Evolutionary conservation across 2,797 vertebrate species (phyloP).

Genomic region (Paramormyrops hopkinsi): DNA sequence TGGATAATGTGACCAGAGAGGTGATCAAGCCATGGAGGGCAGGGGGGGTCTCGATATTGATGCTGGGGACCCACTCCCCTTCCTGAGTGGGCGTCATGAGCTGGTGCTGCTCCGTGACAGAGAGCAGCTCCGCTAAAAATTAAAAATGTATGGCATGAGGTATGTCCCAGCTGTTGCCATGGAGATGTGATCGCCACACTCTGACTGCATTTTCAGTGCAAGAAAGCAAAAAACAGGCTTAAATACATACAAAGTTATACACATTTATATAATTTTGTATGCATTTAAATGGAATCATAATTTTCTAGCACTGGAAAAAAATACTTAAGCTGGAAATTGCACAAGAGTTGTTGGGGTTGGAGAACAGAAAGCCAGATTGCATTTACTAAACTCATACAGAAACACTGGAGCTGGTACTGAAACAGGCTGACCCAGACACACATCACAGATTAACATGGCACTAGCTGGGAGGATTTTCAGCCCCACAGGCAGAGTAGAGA

Average conservation of each 20-base stretch:
- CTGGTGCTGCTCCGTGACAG: conserved; percentile 5
- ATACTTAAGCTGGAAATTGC: background rate
- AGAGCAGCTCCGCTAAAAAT: background rate
- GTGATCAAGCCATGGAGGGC: background rate
- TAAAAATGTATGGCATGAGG: conserved; percentile 20
- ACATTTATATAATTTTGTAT: background rate
- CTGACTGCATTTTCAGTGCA: background rate
- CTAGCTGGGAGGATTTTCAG: background rate
- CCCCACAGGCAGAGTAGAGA: background rate
- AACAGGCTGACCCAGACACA: background rate
- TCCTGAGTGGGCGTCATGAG: background rate
- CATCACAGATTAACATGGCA: background rate
- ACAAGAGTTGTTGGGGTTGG: background rate
- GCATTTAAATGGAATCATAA: background rate
- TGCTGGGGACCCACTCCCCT: background rate
- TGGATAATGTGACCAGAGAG: background rate
- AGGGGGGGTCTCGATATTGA: background rate
- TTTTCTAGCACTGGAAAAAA: background rate
- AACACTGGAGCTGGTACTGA: background rate
- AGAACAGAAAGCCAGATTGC: background rate
- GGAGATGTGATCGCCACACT: background rate
- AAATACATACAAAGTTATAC: background rate
- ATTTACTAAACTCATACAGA: background rate
- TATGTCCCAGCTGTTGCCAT: conserved; percentile 17
- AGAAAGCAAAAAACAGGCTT: background rate